These are phyloP conservation scores for Oncorhynchus kisutch DNA, from an alignment of 2,113 vertebrate species.

Conservation along the genomic window DNA sequence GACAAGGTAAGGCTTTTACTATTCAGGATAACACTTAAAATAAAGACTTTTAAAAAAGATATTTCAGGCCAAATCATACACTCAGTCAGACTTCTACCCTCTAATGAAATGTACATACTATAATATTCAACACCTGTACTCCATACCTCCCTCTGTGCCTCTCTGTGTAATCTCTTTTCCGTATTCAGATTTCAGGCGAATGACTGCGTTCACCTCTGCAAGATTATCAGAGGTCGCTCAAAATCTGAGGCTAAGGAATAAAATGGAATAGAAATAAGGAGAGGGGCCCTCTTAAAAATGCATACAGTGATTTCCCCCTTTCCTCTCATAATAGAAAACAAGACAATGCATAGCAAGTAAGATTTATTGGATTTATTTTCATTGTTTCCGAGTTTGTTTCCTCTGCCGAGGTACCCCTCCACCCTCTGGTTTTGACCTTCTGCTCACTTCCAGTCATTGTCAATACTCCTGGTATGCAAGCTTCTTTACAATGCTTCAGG, in stretches of 20 bases:
- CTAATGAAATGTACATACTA: constrained; percentile 67
- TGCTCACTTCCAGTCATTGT: constrained; percentile 33
- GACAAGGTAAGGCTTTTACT: constrained; percentile 25
- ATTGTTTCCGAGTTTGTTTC: constrained; percentile 52
- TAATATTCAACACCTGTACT: constrained; percentile 70
- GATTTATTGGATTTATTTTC: constrained; percentile 67
- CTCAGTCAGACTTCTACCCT: constrained; percentile 44
- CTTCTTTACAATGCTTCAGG: constrained; percentile 30
- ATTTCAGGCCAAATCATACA: constrained; percentile 46
- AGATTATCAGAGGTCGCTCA: constrained; percentile 72
- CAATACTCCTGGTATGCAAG: not conserved
- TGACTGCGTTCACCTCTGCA: constrained; percentile 59
- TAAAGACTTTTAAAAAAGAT: constrained; percentile 47
- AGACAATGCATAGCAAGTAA: constrained; percentile 69
- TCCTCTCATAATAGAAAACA: constrained; percentile 60
- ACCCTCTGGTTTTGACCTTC: constrained; percentile 52
- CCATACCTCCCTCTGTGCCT: constrained; percentile 40
- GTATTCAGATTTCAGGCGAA: constrained; percentile 59
- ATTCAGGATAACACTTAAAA: constrained; percentile 43
- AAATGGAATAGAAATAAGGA: constrained; percentile 58
- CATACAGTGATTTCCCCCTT: constrained; percentile 59
- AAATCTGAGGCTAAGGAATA: constrained; percentile 35
- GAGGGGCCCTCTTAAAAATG: constrained; percentile 65
- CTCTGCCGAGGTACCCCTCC: constrained; percentile 49
- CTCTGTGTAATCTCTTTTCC: constrained; percentile 46